phyloP scores from a whole-genome alignment of 1,140 invertebrate genomes.

The Drosophila quadrilineata region DNA sequence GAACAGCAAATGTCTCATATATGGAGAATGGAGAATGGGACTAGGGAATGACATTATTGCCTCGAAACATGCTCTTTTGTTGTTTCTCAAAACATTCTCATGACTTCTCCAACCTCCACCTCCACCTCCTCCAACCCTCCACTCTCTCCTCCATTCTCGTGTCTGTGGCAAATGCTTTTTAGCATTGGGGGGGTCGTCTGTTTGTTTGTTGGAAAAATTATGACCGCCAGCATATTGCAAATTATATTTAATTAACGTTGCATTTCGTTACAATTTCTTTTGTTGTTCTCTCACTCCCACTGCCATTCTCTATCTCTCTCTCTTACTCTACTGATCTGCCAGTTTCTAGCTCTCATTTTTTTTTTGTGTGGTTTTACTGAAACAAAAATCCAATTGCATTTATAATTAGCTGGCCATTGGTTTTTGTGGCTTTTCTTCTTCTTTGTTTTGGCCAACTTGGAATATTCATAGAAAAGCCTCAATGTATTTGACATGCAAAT shows the following conservation, averaged over 20 bases:
- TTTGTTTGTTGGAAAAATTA: slow-evolving; percentile 64
- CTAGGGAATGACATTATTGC: slow-evolving; percentile 76
- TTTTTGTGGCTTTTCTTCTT: slow-evolving; percentile 19
- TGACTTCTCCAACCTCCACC: slow-evolving; percentile 35
- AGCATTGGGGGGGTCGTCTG: slow-evolving; percentile 19
- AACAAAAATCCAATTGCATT: slow-evolving; percentile 66
- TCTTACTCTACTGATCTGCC: not conserved
- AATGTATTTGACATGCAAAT: slow-evolving; percentile 25
- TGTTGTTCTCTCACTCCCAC: slow-evolving; percentile 23
- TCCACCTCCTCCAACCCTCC: not conserved
- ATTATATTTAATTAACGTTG: slow-evolving; percentile 79
- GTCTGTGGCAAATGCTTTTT: too few relatives aligned
- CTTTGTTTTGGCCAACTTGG: slow-evolving; percentile 47
- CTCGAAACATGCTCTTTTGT: slow-evolving; percentile 76
- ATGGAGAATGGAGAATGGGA: slow-evolving; percentile 35
- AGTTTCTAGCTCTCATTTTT: slow-evolving; percentile 17
- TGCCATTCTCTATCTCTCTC: not conserved
- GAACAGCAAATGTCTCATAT: slow-evolving; percentile 25
- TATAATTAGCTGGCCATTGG: slow-evolving; percentile 62
- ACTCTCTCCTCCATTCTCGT: too few relatives aligned
- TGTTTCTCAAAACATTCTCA: slow-evolving; percentile 76
- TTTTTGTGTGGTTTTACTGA: slow-evolving; percentile 23
- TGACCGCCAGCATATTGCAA: slow-evolving; percentile 76
- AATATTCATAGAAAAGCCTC: slow-evolving; percentile 63
- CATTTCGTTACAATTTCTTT: slow-evolving; percentile 52